phyloP scores from a whole-genome alignment of 2,113 vertebrate genomes.

The Neotragus moschatus region DNA sequence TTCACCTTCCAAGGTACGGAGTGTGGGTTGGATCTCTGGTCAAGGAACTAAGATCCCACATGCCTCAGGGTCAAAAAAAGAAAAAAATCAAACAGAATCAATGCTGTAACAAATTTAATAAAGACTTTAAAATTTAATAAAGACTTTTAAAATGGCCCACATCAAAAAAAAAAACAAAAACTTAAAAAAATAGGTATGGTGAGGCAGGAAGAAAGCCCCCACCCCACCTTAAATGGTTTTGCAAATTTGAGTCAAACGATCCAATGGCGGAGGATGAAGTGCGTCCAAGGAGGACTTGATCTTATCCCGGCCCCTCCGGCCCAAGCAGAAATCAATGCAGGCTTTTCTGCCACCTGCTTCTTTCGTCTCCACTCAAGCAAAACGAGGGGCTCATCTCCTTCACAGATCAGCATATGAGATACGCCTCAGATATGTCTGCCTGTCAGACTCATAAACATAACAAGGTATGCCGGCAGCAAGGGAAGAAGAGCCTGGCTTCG shows the following conservation, averaged over 20 bases:
- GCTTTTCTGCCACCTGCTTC: slow-evolving; percentile 48
- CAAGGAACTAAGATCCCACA: neutral
- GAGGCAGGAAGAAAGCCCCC: neutral
- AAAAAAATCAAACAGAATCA: neutral
- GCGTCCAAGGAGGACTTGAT: neutral
- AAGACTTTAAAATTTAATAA: neutral
- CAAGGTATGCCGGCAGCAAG: slow-evolving; percentile 51
- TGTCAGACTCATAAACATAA: slow-evolving; percentile 77
- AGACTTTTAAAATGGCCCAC: neutral
- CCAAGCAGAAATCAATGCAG: slow-evolving; percentile 58
- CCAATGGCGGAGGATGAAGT: neutral
- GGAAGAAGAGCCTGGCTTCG: slow-evolving; percentile 18
- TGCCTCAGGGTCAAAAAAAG: neutral
- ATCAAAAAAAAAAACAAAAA: neutral
- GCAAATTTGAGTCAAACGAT: neutral
- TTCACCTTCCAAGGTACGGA: neutral
- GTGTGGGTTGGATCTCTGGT: neutral
- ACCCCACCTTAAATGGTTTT: neutral
- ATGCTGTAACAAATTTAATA: neutral
- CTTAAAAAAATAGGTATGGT: neutral
- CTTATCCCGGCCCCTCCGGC: neutral
- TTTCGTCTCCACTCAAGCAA: slow-evolving; percentile 68
- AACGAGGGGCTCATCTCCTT: slow-evolving; percentile 66
- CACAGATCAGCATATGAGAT: slow-evolving; percentile 77
- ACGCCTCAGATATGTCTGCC: slow-evolving; percentile 68